phyloP scores from a whole-genome alignment of 2,888 invertebrate species.

The Papilio gigon region DNA sequence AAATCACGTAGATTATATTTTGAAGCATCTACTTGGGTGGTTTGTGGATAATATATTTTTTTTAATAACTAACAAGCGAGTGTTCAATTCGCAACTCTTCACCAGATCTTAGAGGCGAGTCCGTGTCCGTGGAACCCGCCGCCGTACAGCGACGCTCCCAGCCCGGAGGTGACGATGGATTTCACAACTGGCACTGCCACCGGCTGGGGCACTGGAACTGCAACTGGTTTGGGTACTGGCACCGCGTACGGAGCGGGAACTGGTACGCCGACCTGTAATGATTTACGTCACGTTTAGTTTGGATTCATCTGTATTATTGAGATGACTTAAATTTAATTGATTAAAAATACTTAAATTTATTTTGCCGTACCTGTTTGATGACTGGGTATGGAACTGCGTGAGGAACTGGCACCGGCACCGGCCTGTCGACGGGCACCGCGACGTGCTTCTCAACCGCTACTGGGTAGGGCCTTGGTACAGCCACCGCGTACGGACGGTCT shows the following conservation, averaged over 20 bases:
- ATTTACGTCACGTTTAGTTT: not conserved
- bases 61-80: slow-evolving; percentile 48
- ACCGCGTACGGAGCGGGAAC: slow-evolving; percentile 78
- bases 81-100: slow-evolving; percentile 39
- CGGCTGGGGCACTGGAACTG: slow-evolving; percentile 70
- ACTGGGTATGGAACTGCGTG: slow-evolving; percentile 75
- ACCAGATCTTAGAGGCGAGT: slow-evolving; percentile 62
- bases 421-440: slow-evolving; percentile 79
- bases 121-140: slow-evolving; percentile 49
- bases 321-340: too few species aligned
- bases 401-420: slow-evolving; percentile 74
- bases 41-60: not conserved
- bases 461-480: slow-evolving; percentile 78
- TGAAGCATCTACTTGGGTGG: not conserved
- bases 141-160: slow-evolving; percentile 44
- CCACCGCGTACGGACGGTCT: slow-evolving; percentile 78
- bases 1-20: not conserved
- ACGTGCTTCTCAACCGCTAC: slow-evolving; percentile 77
- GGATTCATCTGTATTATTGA: slow-evolving; percentile 20
- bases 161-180: slow-evolving; percentile 52
- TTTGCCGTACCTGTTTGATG: slow-evolving; percentile 68
- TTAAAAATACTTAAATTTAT: too few species aligned
- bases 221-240: slow-evolving; percentile 70
- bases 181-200: slow-evolving; percentile 64
- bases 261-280: slow-evolving; percentile 71